A percentile compares a stretch with the other conserved stretches of the same genome.
phyloP scores from a whole-genome alignment of 2,113 vertebrate genomes.

The Microcebus griseorufus region DNA sequence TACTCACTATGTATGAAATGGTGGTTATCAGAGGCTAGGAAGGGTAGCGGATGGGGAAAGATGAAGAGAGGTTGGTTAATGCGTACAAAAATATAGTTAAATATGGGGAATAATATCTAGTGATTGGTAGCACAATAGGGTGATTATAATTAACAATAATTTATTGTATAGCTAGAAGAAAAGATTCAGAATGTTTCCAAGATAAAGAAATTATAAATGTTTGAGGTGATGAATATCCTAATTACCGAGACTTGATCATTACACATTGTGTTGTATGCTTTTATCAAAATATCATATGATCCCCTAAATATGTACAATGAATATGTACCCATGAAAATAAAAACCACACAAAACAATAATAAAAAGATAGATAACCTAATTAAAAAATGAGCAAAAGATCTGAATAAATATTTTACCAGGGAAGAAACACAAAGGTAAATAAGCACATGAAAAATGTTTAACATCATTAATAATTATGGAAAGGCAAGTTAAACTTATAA shows the following conservation, averaged over 20 bases:
- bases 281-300: not conserved
- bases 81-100: too few species aligned
- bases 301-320: not conserved
- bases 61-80: too few species aligned
- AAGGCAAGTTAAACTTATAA: not conserved
- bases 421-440: not conserved
- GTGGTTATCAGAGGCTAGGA: not conserved
- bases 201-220: not conserved
- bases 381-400: not conserved
- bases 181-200: not conserved
- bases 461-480: not conserved
- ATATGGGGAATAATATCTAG: not conserved
- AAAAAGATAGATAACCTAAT: not conserved
- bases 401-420: not conserved
- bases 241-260: not conserved
- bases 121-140: not conserved
- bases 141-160: not conserved
- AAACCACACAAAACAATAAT: not conserved
- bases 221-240: not conserved
- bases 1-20: not conserved
- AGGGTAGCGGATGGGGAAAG: too few species aligned
- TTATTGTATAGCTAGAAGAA: not conserved
- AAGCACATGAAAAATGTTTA: not conserved
- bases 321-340: not conserved
- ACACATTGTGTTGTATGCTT: not conserved